Conservation (phyloP, 2,888 invertebrate genomes). For the Trachelus stipa region DNA sequence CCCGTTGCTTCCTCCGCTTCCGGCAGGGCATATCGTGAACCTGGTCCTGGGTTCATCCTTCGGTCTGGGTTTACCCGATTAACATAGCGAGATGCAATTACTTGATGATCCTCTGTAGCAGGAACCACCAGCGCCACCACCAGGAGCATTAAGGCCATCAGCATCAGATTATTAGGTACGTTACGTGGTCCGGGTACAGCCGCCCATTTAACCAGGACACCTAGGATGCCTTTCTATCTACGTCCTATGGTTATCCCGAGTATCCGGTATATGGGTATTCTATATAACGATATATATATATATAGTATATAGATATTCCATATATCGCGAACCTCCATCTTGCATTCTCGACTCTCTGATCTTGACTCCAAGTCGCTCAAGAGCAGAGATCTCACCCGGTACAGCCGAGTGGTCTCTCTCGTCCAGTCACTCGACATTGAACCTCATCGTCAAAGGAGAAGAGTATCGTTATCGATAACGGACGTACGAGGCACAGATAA, state of each 20-base stretch:
- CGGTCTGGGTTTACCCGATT: not conserved
- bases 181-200: not conserved
- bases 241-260: not conserved
- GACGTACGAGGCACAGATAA: not conserved
- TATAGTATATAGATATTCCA: not conserved
- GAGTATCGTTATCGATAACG: not conserved
- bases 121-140: not conserved
- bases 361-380: not conserved
- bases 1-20: constrained; percentile 9
- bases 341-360: not conserved
- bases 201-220: not conserved
- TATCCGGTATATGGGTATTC: too few relatives aligned
- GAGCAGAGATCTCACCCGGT: not conserved
- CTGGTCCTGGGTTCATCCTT: not conserved
- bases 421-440: not conserved
- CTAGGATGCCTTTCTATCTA: not conserved
- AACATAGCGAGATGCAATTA: not conserved
- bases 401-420: not conserved
- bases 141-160: not conserved
- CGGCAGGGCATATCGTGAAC: constrained; percentile 2
- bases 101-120: not conserved
- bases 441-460: not conserved
- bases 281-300: too few relatives aligned
- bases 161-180: not conserved
- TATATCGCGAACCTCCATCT: not conserved